A percentile compares a stretch with the other conserved stretches of the same genome.
These are phyloP conservation scores for Ganaspis sp. DNA, from an alignment of 1,140 invertebrate genomes.

Conservation along the genomic window DNA sequence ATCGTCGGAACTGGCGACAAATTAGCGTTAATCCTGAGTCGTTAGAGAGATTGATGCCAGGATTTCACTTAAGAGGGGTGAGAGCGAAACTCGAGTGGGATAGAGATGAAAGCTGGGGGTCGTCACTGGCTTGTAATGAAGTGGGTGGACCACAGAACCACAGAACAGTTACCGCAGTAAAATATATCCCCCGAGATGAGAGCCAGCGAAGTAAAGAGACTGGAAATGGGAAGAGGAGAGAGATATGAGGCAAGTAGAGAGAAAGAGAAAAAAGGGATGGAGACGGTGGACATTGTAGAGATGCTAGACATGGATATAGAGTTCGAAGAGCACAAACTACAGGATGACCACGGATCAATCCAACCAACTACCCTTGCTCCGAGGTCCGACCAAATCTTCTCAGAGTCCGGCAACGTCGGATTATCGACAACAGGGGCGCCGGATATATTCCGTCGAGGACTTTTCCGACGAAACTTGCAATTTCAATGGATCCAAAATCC, in stretches of 20 bases:
- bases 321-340: slow-evolving; percentile 43
- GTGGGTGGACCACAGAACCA: slow-evolving; percentile 61
- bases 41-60: slow-evolving; percentile 69
- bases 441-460: slow-evolving; percentile 57
- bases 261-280: slow-evolving; percentile 45
- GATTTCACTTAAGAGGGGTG: slow-evolving; percentile 69
- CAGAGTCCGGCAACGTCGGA: slow-evolving; percentile 51
- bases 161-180: slow-evolving; percentile 44
- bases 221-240: slow-evolving; percentile 47
- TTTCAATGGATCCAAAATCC: slow-evolving; percentile 50
- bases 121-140: slow-evolving; percentile 61
- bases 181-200: slow-evolving; percentile 47
- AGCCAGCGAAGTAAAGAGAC: slow-evolving; percentile 19
- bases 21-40: slow-evolving; percentile 69
- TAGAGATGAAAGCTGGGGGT: slow-evolving; percentile 41
- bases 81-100: slow-evolving; percentile 46
- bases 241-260: slow-evolving; percentile 37
- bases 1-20: slow-evolving; percentile 64
- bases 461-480: slow-evolving; percentile 57
- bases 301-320: slow-evolving; percentile 9
- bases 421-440: slow-evolving; percentile 59
- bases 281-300: slow-evolving; percentile 37
- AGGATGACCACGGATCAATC: slow-evolving; percentile 66
- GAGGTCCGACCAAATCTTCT: slow-evolving; percentile 42
- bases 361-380: slow-evolving; percentile 54